Evolutionary conservation across 2,888 invertebrate genomes (phyloP), one percentile per base, ranked within the genome.

Genomic region (Cremastinae sp.): DNA sequence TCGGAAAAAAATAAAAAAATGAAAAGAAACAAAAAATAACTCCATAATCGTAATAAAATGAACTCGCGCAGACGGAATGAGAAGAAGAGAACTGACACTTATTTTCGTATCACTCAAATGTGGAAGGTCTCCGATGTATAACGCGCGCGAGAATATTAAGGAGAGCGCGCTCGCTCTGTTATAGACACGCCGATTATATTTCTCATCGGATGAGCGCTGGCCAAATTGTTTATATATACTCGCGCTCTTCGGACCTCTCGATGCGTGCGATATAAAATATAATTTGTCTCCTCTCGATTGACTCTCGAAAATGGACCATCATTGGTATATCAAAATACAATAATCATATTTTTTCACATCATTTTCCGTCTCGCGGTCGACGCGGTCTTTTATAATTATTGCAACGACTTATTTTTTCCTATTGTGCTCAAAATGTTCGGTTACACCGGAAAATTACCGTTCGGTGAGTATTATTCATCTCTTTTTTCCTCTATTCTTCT

Each of bases 401-500:
- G n/a, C n/a, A n/a, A n/a, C n/a, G n/a, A n/a, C n/a, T n/a, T n/a
- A n/a, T n/a, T n/a, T n/a, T 69, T 68, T 58, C 41, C 14, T 41
- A 45, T 18, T 51, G 51, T 35, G 51, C 35, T 9, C 9, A 43
- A 69, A 16, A 76, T 76, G 76, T 64, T 76, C 28, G 39, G 73
- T 64, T 73, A 69, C 47, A 69, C 66, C 9, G 69, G 68, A 47
- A 64, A 47, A 39, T 59, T 73, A 39, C 68, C 58, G 9, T 20
- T 69, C 22, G 64, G 76, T 76, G 47, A 76, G 76, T 76, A 56
- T 14, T 14, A 16, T 39, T 0, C 14, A 28, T 49, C 12, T 7
- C 12, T 45, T 3, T 4, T 35, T 56, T 1, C 2, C 35, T 12
- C 1, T 9, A 14, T 39, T 0, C 8, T n/a, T n/a, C 28, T 28